A percentile compares a stretch with the other conserved stretches of the same genome.
These are phyloP conservation scores for Oenanthe melanoleuca DNA, from an alignment of 2,113 vertebrate species.

Conservation along the genomic window DNA sequence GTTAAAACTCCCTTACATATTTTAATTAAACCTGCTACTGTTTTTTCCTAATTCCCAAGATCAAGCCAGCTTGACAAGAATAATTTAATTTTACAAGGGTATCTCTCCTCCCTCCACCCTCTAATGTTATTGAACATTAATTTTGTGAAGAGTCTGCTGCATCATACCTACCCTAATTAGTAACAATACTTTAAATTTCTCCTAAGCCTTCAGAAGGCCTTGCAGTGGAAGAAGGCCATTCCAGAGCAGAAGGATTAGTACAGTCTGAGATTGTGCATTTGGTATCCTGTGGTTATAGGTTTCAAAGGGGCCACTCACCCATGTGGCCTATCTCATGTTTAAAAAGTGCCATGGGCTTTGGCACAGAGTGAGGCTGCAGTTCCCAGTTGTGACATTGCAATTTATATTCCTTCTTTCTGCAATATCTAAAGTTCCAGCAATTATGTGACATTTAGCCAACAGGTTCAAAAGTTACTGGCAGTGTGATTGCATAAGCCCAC, in stretches of 20 bases:
- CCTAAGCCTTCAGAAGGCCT: neutral
- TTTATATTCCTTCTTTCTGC: neutral
- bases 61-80: neutral
- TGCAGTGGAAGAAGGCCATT: neutral
- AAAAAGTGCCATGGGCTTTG: accelerated
- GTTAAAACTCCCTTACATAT: neutral
- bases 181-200: neutral
- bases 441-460: neutral
- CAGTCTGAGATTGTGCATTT: neutral
- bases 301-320: neutral
- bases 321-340: neutral
- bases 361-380: neutral
- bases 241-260: neutral
- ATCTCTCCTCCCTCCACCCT: neutral
- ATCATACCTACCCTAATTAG: neutral
- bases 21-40: neutral
- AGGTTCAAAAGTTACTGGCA: neutral
- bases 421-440: neutral
- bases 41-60: neutral
- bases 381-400: neutral
- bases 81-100: neutral
- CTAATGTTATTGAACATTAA: neutral
- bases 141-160: neutral
- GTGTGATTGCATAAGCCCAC: neutral
- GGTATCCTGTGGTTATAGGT: neutral